Base-by-base conservation (phyloP, 2,888 invertebrate genomes). In the Girardia tigrina region DNA sequence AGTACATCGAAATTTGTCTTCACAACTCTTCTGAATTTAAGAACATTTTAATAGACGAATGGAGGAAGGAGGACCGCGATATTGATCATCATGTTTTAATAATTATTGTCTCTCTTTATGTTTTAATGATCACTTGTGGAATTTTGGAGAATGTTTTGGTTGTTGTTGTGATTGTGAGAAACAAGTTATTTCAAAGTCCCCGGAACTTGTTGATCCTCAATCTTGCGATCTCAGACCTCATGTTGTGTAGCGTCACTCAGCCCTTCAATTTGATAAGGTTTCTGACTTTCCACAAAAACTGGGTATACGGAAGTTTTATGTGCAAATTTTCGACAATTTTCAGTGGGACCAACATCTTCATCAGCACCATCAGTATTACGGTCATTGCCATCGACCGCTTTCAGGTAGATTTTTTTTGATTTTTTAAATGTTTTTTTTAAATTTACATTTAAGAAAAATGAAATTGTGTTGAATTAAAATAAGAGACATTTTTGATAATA, bases 161-260 rank as follows among this genome's bases (percentile, higher is more conserved):
- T 80, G 91, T 93, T 77, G 83, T 85, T 76, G 87, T 87, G 28
- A 91, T 94, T 74, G 88, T 90, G n/a, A 87, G 90, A 77, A 93
- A 92, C 82, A 89, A 91, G 20, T 88, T 89, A 75, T 94, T 94
- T 93, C 86, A 92, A 42, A 93, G 92, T 16, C 91, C 92, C 0
- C 85, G 93, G n/a, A 86, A 94, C 85, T 90, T 93, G 85, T 92
- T 93, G 85, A 93, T 94, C 80, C 89, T 91, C 73, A 94, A 94
- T 85, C 85, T 94, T 80, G 93, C 93, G 0, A 83, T 87, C 26
- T 87, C 87, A 0, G 92, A 93, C 85, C 87, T 91, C 42, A 87
- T 91, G 26, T 87, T 94, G 70, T 93, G 93, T 84, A 88, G 91
- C 78, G 89, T 94, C 16, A 92, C 92, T 0, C 92, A 92, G 85